phyloP scores from a whole-genome alignment of 2,888 invertebrate genomes.

The Platypus cylindrus region DNA sequence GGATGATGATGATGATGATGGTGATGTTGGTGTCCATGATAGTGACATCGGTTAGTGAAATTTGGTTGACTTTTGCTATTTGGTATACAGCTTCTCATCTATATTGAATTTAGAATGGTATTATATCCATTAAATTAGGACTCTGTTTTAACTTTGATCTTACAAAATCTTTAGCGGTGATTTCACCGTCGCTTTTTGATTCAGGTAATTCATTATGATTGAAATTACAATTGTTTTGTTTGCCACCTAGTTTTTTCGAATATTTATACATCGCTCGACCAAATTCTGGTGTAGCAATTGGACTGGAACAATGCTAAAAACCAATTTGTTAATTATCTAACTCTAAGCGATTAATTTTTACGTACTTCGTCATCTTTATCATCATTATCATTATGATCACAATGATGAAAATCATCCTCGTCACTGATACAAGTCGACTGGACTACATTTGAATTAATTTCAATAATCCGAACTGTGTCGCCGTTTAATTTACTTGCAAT shows the following conservation, averaged over 20 bases:
- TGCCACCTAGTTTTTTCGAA: constrained; percentile 23
- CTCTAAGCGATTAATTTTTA: too few relatives aligned
- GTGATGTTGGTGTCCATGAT: constrained; percentile 24
- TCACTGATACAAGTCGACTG: too few relatives aligned
- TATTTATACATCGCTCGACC: constrained; percentile 26
- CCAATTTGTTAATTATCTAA: too few relatives aligned
- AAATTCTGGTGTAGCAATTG: constrained; percentile 21
- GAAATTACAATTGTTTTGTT: constrained; percentile 15
- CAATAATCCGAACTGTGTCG: too few relatives aligned
- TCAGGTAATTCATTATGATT: constrained; percentile 16
- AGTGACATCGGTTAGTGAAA: constrained; percentile 18
- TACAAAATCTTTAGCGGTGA: not conserved
- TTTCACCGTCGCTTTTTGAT: constrained; percentile 30
- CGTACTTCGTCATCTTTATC: too few relatives aligned
- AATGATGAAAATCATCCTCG: too few relatives aligned
- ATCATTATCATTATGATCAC: too few relatives aligned
- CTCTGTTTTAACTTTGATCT: not conserved
- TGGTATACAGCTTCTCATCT: constrained; percentile 17
- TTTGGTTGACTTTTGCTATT: constrained; percentile 26
- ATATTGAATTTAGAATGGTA: constrained; percentile 2
- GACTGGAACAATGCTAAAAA: constrained; percentile 7
- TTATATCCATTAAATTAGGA: not conserved
- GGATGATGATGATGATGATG: too few relatives aligned
- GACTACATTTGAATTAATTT: too few relatives aligned
- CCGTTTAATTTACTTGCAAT: too few relatives aligned